A percentile compares a stretch with the other conserved stretches of the same genome.
Conservation (phyloP, 2,888 invertebrate species). For the Tipula unca region DNA sequence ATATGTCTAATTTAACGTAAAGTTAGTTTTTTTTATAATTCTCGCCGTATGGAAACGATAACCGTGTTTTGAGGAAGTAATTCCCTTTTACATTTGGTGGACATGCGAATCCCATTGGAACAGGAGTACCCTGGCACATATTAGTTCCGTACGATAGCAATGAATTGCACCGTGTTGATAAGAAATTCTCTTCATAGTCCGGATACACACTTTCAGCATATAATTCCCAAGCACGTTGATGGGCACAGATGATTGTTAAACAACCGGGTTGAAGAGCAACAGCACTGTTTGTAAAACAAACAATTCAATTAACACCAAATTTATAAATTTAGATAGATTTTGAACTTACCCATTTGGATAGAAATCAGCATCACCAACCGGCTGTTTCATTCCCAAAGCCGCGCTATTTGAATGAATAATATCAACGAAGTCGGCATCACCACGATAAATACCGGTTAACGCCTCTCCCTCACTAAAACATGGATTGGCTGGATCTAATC, state of each 20-base stretch:
- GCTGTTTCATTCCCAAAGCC: conserved; percentile 33
- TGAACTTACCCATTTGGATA: conserved; percentile 35
- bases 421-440: conserved; percentile 37
- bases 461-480: conserved; percentile 35
- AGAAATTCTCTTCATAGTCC: conserved; percentile 30
- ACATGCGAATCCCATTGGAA: conserved; percentile 36
- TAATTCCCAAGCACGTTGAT: conserved; percentile 34
- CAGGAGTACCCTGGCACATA: conserved; percentile 30
- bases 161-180: conserved; percentile 31
- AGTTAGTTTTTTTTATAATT: neutral
- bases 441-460: conserved; percentile 31
- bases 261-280: conserved; percentile 33
- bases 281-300: too few relatives aligned
- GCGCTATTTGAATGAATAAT: conserved; percentile 36
- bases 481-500: conserved; percentile 39
- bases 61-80: conserved; percentile 36
- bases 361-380: conserved; percentile 37
- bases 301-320: neutral
- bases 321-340: neutral
- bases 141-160: too few relatives aligned
- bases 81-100: conserved; percentile 34
- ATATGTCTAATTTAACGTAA: too few relatives aligned
- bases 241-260: conserved; percentile 32
- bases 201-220: conserved; percentile 36
- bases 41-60: conserved; percentile 32